Evolutionary conservation across 2,113 vertebrate genomes (phyloP).

Genomic region (Cygnus atratus): DNA sequence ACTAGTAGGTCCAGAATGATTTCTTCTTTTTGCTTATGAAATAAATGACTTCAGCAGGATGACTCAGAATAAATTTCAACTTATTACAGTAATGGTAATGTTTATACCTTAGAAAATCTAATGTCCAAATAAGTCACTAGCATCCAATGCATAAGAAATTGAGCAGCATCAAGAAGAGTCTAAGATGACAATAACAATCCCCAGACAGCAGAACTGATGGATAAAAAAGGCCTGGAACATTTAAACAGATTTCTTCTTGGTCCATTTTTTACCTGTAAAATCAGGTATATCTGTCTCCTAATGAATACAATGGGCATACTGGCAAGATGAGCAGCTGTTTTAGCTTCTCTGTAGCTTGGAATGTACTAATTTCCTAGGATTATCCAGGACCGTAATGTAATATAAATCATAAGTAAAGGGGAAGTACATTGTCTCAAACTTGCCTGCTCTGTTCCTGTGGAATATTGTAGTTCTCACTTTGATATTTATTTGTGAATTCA

Average conservation of each 20-base stretch:
- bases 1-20: neutral
- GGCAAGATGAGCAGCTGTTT: neutral
- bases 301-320: neutral
- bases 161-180: neutral
- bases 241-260: neutral
- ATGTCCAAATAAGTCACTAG: neutral
- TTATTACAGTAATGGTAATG: neutral
- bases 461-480: neutral
- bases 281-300: neutral
- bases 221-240: neutral
- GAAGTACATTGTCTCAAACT: neutral
- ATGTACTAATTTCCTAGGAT: neutral
- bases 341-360: neutral
- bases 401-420: neutral
- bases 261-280: neutral
- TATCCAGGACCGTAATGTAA: neutral
- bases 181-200: neutral
- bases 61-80: neutral
- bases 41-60: neutral
- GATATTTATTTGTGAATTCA: no score
- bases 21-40: neutral
- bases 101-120: neutral
- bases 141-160: neutral
- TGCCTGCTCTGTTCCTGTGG: neutral
- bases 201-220: neutral